Evolutionary conservation across 2,113 vertebrate species (phyloP).

Genomic region (Pollachius pollachius): DNA sequence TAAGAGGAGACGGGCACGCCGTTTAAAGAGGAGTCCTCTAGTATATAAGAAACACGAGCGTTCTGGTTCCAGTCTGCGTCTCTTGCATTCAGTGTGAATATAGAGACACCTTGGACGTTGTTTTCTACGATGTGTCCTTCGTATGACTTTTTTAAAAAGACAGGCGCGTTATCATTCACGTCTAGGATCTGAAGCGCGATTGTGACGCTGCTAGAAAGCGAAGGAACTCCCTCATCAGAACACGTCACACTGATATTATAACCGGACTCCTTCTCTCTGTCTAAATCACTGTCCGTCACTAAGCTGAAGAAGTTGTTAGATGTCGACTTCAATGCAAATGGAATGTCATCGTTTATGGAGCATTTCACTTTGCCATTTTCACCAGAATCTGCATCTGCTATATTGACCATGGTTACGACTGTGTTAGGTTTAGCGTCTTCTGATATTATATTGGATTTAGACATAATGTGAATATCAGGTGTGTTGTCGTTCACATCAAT

Average conservation of each 20-base stretch:
- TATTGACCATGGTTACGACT: constrained; percentile 54
- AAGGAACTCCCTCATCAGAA: constrained; percentile 49
- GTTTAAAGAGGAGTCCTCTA: constrained; percentile 68
- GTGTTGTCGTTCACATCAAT: constrained; percentile 74
- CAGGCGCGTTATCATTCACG: constrained; percentile 63
- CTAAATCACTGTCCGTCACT: constrained; percentile 43
- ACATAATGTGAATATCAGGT: constrained; percentile 70
- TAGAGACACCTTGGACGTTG: constrained; percentile 54
- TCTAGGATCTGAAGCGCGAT: constrained; percentile 57
- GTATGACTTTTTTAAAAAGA: constrained; percentile 54
- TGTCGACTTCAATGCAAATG: constrained; percentile 48
- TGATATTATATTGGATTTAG: constrained; percentile 45
- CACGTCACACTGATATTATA: constrained; percentile 58
- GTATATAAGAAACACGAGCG: constrained; percentile 76
- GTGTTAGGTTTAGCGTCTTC: constrained; percentile 47
- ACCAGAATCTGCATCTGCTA: constrained; percentile 53
- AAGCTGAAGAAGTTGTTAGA: constrained; percentile 60
- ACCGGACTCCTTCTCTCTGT: constrained; percentile 32
- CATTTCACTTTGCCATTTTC: constrained; percentile 55
- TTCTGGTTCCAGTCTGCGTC: constrained; percentile 56
- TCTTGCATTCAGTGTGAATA: constrained; percentile 48
- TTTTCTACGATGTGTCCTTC: constrained; percentile 57
- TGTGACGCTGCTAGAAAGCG: constrained; percentile 54
- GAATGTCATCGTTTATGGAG: constrained; percentile 29
- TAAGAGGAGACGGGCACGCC: constrained; percentile 73